Evolutionary conservation across 2,888 invertebrate genomes (phyloP), one percentile per base, ranked within the genome.

Genomic region (Merodon equestris): DNA sequence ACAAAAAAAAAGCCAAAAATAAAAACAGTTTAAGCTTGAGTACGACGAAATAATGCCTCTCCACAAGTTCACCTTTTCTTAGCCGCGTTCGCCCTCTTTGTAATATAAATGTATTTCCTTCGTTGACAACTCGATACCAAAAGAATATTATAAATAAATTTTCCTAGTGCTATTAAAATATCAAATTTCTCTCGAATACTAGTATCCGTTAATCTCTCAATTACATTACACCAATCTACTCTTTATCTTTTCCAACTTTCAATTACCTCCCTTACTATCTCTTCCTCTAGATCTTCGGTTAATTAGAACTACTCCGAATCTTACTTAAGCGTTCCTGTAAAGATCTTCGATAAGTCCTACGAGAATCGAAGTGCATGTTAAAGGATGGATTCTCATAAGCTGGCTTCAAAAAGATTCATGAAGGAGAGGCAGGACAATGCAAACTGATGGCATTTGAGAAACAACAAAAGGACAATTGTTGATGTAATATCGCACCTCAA

Each of bases 401-500:
- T 50, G 58, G 66, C 47, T 66, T 60, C 56, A 17, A 53, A 42
- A 51, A 13, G 47, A 45, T 7, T 7, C 7, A 27, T 27, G 27
- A 27, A 27, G 3, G 7, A 27, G 27, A 27, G 27, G 27, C 3
- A n/a, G 47, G 34, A 44, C 54, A 50, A 54, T 36, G 15, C 51
- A 42, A 45, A 34, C 14, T 15, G 60, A 47, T 58, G 47, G 40
- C 64, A 72, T 53, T 58, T 53, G 14, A n/a, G 38, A 56, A 38
- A 56, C 36, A 48, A 70, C 58, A 71, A 76, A 71, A 66, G 71
- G 13, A 58, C 64, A 56, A 71, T 40, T 76, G 64, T 76, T 76
- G 71, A 71, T 76, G 76, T 76, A 76, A 76, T 76, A 77, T 84
- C 82, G 85, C 84, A 84, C 81, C 82, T 83, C 56, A 74, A 77